phyloP scores from a whole-genome alignment of 2,888 invertebrate species.

The Meloe dianella region DNA sequence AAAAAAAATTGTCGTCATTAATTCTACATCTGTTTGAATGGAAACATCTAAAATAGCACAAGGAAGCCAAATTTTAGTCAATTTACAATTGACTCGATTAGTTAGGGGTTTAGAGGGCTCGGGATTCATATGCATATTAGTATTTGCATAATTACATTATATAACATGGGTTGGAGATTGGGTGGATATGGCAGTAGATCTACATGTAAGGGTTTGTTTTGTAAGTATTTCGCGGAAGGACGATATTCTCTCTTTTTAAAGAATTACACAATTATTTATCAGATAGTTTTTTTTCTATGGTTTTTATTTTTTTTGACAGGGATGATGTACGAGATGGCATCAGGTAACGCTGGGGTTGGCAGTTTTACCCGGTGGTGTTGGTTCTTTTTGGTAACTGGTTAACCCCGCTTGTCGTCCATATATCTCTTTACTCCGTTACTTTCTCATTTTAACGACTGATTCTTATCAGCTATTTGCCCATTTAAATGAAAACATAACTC shows the following conservation, averaged over 20 bases:
- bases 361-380: constrained; percentile 13
- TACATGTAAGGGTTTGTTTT: background rate
- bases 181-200: background rate
- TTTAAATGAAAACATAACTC: constrained; percentile 47
- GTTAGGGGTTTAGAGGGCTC: constrained; percentile 14
- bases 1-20: background rate
- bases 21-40: constrained; percentile 11
- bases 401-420: constrained; percentile 35
- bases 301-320: constrained; percentile 28
- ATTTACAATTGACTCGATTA: constrained; percentile 13
- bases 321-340: constrained; percentile 32
- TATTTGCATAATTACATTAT: constrained; percentile 23
- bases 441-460: constrained; percentile 54
- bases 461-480: constrained; percentile 50
- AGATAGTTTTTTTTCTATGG: constrained; percentile 16
- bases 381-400: constrained; percentile 26
- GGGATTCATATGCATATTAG: constrained; percentile 16
- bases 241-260: constrained; percentile 22
- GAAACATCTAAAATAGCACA: background rate
- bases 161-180: constrained; percentile 16
- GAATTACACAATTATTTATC: constrained; percentile 33
- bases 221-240: constrained; percentile 29
- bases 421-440: constrained; percentile 36
- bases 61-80: constrained; percentile 5
- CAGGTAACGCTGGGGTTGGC: constrained; percentile 34